Percentiles rank a stretch among this genome's conserved stretches.
phyloP scores from a whole-genome alignment of 2,888 invertebrate genomes.

The Trichogramma dendrolimi region DNA sequence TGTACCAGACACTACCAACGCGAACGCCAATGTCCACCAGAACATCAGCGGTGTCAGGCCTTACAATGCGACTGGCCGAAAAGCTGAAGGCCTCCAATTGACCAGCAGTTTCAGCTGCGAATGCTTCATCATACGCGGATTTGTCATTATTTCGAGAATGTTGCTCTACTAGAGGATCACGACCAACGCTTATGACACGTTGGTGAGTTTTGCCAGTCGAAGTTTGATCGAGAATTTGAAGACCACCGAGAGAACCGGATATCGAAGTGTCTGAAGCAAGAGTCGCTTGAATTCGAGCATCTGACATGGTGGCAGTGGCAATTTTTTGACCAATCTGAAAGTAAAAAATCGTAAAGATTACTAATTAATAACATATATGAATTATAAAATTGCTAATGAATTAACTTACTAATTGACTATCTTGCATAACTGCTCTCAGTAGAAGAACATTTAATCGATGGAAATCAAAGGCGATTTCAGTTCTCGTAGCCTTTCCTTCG shows the following conservation, averaged over 20 bases:
- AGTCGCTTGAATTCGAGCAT: constrained; percentile 83
- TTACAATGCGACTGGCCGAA: constrained; percentile 48
- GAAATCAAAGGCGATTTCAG: constrained; percentile 88
- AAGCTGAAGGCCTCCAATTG: constrained; percentile 57
- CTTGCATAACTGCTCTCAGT: constrained; percentile 73
- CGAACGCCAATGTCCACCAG: constrained; percentile 48
- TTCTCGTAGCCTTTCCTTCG: constrained; percentile 53
- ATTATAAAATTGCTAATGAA: not conserved
- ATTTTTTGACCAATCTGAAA: constrained; percentile 69
- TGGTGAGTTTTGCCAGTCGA: constrained; percentile 79
- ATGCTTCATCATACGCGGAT: too few relatives aligned
- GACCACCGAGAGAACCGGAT: constrained; percentile 84
- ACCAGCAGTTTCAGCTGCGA: not conserved
- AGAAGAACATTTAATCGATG: constrained; percentile 84
- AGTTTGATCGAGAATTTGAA: constrained; percentile 85
- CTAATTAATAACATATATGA: not conserved
- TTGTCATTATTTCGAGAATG: not conserved
- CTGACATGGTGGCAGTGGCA: constrained; percentile 88
- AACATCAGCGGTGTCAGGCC: constrained; percentile 36
- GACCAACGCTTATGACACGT: constrained; percentile 79
- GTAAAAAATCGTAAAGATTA: not conserved
- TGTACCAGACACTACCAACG: constrained; percentile 72
- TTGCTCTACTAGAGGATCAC: constrained; percentile 63
- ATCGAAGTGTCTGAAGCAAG: constrained; percentile 62
- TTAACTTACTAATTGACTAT: constrained; percentile 58